phyloP scores from a whole-genome alignment of 2,113 vertebrate genomes.

The Myotis davidii region DNA sequence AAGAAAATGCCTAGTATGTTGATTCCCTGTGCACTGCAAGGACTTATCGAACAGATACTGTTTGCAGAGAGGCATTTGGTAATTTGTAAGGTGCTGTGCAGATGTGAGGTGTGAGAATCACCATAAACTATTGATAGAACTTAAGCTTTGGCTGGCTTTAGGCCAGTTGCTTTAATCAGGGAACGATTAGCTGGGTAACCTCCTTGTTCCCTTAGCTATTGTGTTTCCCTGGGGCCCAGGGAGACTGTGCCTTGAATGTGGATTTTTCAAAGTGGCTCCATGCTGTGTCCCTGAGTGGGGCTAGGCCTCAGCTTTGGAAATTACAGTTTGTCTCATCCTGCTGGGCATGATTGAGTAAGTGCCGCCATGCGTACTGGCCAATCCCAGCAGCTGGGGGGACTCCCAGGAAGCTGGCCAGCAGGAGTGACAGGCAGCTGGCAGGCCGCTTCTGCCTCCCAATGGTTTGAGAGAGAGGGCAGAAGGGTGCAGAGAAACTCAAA shows the following conservation, averaged over 20 bases:
- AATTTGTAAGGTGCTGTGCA: neutral
- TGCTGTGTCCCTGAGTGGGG: slow-evolving; percentile 50
- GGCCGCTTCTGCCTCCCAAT: neutral
- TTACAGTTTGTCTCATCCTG: slow-evolving; percentile 56
- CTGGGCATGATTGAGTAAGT: neutral
- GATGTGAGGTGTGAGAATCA: neutral
- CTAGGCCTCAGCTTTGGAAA: slow-evolving; percentile 50
- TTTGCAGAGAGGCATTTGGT: neutral
- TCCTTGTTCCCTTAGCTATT: slow-evolving; percentile 25
- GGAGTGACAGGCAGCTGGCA: neutral
- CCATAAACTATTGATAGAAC: neutral
- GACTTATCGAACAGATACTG: neutral
- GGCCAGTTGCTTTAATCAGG: slow-evolving; percentile 44
- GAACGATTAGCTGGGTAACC: slow-evolving; percentile 43
- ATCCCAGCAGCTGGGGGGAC: neutral
- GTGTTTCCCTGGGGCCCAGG: slow-evolving; percentile 1
- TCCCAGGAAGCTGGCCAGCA: neutral
- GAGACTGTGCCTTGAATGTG: slow-evolving; percentile 25
- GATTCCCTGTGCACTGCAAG: neutral
- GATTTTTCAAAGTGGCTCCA: slow-evolving; percentile 49
- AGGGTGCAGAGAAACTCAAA: neutral
- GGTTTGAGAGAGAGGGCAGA: neutral
- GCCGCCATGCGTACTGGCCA: neutral
- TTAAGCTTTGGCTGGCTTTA: neutral
- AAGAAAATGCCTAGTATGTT: neutral